phyloP scores from a whole-genome alignment of 2,113 vertebrate species.

The Machaerirhynchus nigripectus region DNA sequence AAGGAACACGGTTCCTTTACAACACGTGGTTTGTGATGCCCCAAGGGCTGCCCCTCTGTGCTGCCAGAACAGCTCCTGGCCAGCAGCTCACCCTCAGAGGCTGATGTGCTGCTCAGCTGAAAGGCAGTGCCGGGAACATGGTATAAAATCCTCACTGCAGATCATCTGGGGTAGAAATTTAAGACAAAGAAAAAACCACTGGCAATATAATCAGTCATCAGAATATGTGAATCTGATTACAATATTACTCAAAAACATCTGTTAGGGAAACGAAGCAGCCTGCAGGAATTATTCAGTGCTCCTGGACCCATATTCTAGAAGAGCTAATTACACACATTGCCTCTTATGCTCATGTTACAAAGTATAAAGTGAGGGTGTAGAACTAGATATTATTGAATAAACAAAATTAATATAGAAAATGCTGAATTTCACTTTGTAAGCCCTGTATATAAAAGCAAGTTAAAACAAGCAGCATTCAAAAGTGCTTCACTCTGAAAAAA shows the following conservation, averaged over 20 bases:
- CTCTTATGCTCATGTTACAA: not conserved
- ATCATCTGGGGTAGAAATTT: not conserved
- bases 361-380: not conserved
- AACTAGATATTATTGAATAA: not conserved
- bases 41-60: not conserved
- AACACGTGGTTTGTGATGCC: not conserved
- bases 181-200: not conserved
- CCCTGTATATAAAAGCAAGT: not conserved
- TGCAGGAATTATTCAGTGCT: conserved; percentile 33
- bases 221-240: conserved; percentile 41
- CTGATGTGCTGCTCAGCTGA: not conserved
- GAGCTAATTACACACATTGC: conserved; percentile 28
- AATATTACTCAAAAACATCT: conserved; percentile 43
- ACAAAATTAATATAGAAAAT: not conserved
- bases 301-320: not conserved
- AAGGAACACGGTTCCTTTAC: not conserved
- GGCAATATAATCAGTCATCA: conserved; percentile 22
- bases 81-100: rapidly evolving
- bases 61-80: not conserved
- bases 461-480: not conserved
- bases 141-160: not conserved
- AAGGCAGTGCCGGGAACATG: not conserved
- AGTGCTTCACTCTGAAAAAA: not conserved
- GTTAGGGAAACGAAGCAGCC: conserved; percentile 41
- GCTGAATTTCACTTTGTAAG: not conserved